These are phyloP conservation scores for Camarhynchus parvulus DNA, from an alignment of 2,113 vertebrate genomes.

Conservation along the genomic window DNA sequence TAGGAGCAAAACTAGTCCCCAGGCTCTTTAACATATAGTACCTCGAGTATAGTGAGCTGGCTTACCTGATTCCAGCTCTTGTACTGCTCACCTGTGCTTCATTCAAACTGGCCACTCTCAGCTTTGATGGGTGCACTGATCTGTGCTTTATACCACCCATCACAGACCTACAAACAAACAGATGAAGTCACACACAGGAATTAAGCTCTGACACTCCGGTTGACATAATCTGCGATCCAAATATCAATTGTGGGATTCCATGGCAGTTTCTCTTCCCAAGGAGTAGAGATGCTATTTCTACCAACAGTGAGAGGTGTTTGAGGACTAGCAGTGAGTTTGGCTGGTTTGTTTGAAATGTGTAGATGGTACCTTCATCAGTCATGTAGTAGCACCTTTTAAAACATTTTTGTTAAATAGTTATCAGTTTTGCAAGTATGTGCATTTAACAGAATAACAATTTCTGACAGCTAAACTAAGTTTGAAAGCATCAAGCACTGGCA, in stretches of 20 bases:
- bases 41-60: background rate
- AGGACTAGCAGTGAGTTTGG: background rate
- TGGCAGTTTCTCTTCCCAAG: background rate
- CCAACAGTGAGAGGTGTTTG: background rate
- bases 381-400: background rate
- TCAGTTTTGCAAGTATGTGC: background rate
- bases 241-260: background rate
- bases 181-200: background rate
- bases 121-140: background rate
- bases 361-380: background rate
- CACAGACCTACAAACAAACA: background rate
- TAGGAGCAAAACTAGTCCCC: background rate
- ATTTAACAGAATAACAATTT: constrained; percentile 24
- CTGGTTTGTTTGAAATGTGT: background rate
- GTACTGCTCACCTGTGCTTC: background rate
- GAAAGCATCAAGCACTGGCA: constrained; percentile 49
- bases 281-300: background rate
- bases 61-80: background rate
- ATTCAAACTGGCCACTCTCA: background rate
- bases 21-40: background rate
- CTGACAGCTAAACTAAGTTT: constrained; percentile 54
- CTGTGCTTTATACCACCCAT: background rate
- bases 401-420: background rate
- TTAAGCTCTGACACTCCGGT: background rate
- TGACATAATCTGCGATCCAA: background rate